Base-by-base conservation (phyloP, 2,888 invertebrate species). In the Drosophila kokeensis region DNA sequence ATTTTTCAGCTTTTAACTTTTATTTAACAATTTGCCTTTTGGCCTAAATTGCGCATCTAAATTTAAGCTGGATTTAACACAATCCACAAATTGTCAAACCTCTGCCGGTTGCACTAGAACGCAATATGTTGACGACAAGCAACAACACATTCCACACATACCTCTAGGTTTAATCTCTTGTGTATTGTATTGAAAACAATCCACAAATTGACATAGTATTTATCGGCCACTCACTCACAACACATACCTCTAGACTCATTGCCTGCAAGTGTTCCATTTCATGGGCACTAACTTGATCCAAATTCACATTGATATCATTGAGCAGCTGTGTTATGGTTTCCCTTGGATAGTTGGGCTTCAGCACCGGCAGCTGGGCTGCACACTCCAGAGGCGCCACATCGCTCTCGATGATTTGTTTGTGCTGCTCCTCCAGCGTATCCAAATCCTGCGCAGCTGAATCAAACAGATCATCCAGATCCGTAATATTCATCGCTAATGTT, bases 291-390 rank as follows among this genome's bases (percentile, higher is more conserved):
- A 90, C 91, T 82, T 83, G 73, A 71, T 86, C 87, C 34, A 92
- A 65, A 82, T 92, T 91, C 30, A 92, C 81, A 79, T 91, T 91
- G 34, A 92, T 92, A 38, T 92, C 87, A 48, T 74, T 77, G 30
- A 92, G 82, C 21, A 92, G 71, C 67, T 92, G 85, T 61, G 91
- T 79, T 54, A 92, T 91, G 36, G 82, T 83, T 55, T 80, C 83
- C 13, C 8, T 11, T 7, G 34, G 45, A 30, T n/a, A 66, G 21
- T 48, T n/a, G 0, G 68, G 38, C 4, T 48, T 61, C 2, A 10
- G 8, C 10, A 29, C 18, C 11, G 36, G 10, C 8, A 38, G 45
- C 45, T 45, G 45, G 7, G 45, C 48, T 2, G 38, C 21, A 34
- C 15, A 2, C 1, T 24, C n/a, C 10, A 49, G 18, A 27, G 48